Base-by-base conservation (phyloP, 2,797 vertebrate genomes). In the Ctenochaetus hawaiiensis region DNA sequence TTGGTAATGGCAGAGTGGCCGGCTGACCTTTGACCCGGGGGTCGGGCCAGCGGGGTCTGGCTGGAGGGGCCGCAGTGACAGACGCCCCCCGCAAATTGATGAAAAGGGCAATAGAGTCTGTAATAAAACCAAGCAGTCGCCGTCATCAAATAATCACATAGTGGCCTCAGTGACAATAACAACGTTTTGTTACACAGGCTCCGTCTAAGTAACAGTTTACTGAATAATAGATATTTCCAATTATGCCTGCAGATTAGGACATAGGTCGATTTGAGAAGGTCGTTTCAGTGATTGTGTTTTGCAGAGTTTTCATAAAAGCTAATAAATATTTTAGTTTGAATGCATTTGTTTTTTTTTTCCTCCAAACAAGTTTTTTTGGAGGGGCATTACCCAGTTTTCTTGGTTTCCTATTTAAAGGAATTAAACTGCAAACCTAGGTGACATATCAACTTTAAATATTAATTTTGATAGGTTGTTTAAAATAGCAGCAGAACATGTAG, bases 11-110 rank as follows among this genome's bases (percentile, higher is more conserved):
- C 52, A 37, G 80, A 88, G 78, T 85, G 92, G 90, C 86, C 88
- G 82, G 87, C 81, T 92, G 91, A 88, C 90, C 92, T 91, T 76
- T 92, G 90, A 93, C 91, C 88, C 61, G 0, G 60, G 53, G 87
- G 87, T 84, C 70, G 72, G 23, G 73, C 60, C 76, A 71, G 59
- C 63, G 82, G 82, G 80, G 87, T 81, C 81, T 59, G 74, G 74
- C 75, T 83, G 53, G 12, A 20, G 77, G 76, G 69, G 64, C 61
- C 17, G 22, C 64, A 8, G 65, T 71, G 84, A 89, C 88, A 84
- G 76, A 72, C 68, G 76, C 66, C 59, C 67, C 67, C 65, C 11
- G 34, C 44, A 70, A 77, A 84, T 67, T 72, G 73, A 87, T 75
- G 82, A 78, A 84, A 85, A 77, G 82, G 41, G 30, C 75, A 77